Base-by-base conservation (phyloP, 2,797 vertebrate species). In the Pseudomugil tenellus region DNA sequence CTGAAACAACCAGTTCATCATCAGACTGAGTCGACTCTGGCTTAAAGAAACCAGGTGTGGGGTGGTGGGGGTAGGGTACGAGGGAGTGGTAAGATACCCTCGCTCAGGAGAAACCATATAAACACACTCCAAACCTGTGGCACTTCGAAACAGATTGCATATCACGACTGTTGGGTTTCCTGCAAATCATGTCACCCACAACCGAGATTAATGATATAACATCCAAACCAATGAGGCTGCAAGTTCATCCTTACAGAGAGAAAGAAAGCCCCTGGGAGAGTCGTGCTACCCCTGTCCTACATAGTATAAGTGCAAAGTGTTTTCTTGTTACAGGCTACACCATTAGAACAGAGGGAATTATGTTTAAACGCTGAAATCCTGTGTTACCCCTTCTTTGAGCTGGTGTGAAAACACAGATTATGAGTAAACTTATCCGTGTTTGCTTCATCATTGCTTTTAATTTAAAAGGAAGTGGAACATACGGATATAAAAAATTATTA, bases 1-100 rank as follows among this genome's bases (percentile, higher is more conserved):
- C 70, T 73, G 61, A 79, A 66, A 56, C 76, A 77, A 82, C 49
- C 72, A 67, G 76, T 88, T 78, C 86, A 92, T 93, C 91, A 93
- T n/a, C n/a, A 89, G 85, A 86, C 75, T 48, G 65, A 65, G 66
- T 26, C 55, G 52, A 60, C 53, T 55, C 74, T 72, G 67, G 81
- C 86, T 80, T 11, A 4, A 66, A 41, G 53, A 79, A 77, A 75
- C 58, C 68, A 80, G 80, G 73, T 79, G 71, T 55, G 73, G 66
- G 70, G 74, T 3, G 34, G 53, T 72, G 68, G 67, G 70, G 72
- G 79, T 66, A 67, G 78, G 67, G 81, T 16, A 71, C 62, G 70
- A 79, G 77, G 85, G 81, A 76, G 74, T 67, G 73, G 74, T 23
- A 13, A 77, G 71, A 83, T 71, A 85, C 79, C 88, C 87, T 91